These are phyloP conservation scores for Brachionichthys hirsutus DNA, from an alignment of 2,113 vertebrate genomes.

Conservation along the genomic window DNA sequence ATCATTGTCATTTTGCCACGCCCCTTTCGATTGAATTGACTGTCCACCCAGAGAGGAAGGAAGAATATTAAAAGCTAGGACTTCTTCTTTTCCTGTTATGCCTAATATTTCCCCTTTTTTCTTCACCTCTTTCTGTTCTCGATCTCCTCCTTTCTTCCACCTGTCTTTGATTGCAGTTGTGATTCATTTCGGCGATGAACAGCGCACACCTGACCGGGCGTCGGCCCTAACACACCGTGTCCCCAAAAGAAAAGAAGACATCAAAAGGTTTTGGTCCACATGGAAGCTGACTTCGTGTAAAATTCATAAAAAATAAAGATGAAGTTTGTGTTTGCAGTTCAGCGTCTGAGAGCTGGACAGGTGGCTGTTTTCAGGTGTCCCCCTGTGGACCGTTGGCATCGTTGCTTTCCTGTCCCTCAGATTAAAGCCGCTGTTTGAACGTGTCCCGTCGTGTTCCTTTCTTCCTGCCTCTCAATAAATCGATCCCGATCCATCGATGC, in stretches of 20 bases:
- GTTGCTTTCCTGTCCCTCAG: slow-evolving; percentile 64
- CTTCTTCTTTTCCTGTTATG: slow-evolving; percentile 12
- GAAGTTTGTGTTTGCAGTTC: slow-evolving; percentile 26
- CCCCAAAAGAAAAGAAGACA: slow-evolving; percentile 43
- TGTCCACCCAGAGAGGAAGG: neutral
- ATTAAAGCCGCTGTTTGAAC: slow-evolving; percentile 69
- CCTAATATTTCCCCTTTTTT: slow-evolving; percentile 17
- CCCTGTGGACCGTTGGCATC: slow-evolving; percentile 4
- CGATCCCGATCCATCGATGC: slow-evolving; percentile 58
- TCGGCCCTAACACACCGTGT: slow-evolving; percentile 30
- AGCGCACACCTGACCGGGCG: slow-evolving; percentile 40
- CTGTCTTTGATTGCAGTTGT: slow-evolving; percentile 58
- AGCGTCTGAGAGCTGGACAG: neutral
- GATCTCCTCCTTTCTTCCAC: slow-evolving; percentile 25
- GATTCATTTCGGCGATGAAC: slow-evolving; percentile 42
- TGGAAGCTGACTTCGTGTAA: slow-evolving; percentile 29
- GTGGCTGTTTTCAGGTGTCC: slow-evolving; percentile 1
- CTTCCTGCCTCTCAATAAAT: slow-evolving; percentile 81
- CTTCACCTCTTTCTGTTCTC: slow-evolving; percentile 25
- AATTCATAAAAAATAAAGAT: slow-evolving; percentile 5
- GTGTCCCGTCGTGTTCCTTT: slow-evolving; percentile 45
- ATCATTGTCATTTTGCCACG: neutral
- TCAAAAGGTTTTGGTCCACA: slow-evolving; percentile 9
- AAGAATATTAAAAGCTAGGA: neutral
- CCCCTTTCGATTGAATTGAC: no score